These are phyloP conservation scores for Oncorhynchus mykiss DNA, from an alignment of 2,113 vertebrate genomes.

Conservation along the genomic window DNA sequence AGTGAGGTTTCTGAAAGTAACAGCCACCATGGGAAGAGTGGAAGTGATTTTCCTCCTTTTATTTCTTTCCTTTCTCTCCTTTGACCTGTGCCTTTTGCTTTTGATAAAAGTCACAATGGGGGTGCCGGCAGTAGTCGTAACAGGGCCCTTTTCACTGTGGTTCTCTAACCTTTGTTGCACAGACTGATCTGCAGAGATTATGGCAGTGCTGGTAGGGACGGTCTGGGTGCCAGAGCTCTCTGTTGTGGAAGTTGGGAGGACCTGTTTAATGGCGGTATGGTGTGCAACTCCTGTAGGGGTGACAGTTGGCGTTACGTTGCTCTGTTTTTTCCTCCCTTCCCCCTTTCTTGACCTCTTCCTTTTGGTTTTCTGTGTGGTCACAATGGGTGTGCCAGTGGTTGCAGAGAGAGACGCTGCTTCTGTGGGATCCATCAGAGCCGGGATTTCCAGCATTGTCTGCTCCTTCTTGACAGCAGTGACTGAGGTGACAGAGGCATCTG, in stretches of 20 bases:
- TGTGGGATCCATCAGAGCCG: constrained; percentile 5
- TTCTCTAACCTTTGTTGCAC: constrained; percentile 26
- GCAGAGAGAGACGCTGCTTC: constrained; percentile 9
- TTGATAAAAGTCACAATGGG: constrained; percentile 40
- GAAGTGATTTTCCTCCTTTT: constrained; percentile 47
- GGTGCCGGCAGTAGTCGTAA: constrained; percentile 10
- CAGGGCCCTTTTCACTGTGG: constrained; percentile 33
- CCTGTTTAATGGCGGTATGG: constrained; percentile 17
- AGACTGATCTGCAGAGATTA: not conserved
- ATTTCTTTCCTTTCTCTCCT: constrained; percentile 45
- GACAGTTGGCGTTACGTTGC: constrained; percentile 19
- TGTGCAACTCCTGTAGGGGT: constrained; percentile 4
- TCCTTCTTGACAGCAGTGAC: constrained; percentile 24
- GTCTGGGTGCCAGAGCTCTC: constrained; percentile 31
- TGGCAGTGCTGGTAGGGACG: constrained; percentile 18
- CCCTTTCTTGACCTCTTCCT: constrained; percentile 25
- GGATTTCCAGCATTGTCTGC: not conserved
- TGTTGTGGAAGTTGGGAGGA: not conserved
- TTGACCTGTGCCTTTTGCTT: constrained; percentile 59
- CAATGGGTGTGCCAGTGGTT: not conserved
- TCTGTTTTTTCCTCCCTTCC: constrained; percentile 41
- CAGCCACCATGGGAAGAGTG: constrained; percentile 20
- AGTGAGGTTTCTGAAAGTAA: constrained; percentile 29
- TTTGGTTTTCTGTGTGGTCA: constrained; percentile 20
- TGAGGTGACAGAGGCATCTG: constrained; percentile 25